These are phyloP conservation scores for Geodia barretti DNA, from an alignment of 37 sponge, comb jelly and placozoan species.

Conservation along the genomic window DNA sequence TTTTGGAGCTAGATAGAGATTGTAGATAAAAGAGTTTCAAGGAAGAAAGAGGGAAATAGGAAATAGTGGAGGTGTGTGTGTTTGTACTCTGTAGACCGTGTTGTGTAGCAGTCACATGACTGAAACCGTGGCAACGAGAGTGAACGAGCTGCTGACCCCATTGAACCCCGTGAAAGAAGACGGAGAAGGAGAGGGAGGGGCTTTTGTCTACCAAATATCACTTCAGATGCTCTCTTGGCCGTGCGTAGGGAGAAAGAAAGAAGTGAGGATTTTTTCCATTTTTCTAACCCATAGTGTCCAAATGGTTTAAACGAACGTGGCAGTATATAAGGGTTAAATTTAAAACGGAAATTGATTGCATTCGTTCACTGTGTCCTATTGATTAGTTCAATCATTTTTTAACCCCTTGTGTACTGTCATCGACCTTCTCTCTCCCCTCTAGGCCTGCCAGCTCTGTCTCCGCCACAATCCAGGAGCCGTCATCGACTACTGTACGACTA, in stretches of 20 bases:
- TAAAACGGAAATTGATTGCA: background rate
- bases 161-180: background rate
- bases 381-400: background rate
- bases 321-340: too few species aligned
- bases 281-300: too few species aligned
- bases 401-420: background rate
- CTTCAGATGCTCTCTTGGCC: slow-evolving; percentile 43
- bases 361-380: background rate
- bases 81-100: slow-evolving; percentile 5
- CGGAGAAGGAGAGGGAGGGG: background rate
- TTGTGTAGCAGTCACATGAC: slow-evolving; percentile 41
- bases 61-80: background rate
- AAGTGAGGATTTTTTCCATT: too few species aligned
- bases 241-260: slow-evolving; percentile 27
- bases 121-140: background rate
- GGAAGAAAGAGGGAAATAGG: too few species aligned
- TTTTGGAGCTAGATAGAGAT: too few species aligned
- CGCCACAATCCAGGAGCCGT: too few species aligned
- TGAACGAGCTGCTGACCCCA: background rate
- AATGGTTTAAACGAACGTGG: too few species aligned
- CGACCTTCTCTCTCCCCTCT: background rate
- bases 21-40: too few species aligned
- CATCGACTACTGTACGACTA: slow-evolving; percentile 44
- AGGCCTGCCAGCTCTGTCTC: too few species aligned
- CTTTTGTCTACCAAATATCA: background rate